phyloP scores from a whole-genome alignment of 2,113 vertebrate species.

The Oenanthe oenanthe region DNA sequence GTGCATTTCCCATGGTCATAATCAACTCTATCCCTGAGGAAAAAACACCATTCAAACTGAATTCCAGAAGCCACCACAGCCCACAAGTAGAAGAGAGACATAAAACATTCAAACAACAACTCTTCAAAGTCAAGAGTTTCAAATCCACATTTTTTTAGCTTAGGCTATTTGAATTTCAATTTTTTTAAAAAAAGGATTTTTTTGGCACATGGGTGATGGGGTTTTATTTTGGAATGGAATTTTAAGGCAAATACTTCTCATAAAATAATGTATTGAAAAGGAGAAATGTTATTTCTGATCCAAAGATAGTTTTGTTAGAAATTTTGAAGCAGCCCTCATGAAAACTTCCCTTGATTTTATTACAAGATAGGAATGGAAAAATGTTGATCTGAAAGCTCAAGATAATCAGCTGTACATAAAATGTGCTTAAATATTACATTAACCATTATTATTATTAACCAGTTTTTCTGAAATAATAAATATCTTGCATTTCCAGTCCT shows the following conservation, averaged over 20 bases:
- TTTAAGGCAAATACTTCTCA: conserved; percentile 3
- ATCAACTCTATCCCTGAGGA: not conserved
- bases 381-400: not conserved
- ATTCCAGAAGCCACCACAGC: not conserved
- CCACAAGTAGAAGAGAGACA: not conserved
- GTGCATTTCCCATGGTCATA: not conserved
- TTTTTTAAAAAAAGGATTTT: not conserved
- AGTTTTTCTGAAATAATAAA: not conserved
- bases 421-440: not conserved
- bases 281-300: not conserved
- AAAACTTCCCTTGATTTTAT: conserved; percentile 4
- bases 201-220: not conserved
- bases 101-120: not conserved
- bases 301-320: not conserved
- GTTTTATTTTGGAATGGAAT: not conserved
- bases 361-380: not conserved
- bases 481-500: not conserved
- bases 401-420: not conserved
- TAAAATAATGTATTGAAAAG: not conserved
- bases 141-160: not conserved
- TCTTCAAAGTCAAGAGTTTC: not conserved
- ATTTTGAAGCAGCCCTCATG: not conserved
- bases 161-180: not conserved
- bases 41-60: not conserved
- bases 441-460: not conserved